A percentile compares a stretch with the other conserved stretches of the same genome.
These are phyloP conservation scores for Syrista parreyssii DNA, from an alignment of 2,888 invertebrate species.

Conservation along the genomic window DNA sequence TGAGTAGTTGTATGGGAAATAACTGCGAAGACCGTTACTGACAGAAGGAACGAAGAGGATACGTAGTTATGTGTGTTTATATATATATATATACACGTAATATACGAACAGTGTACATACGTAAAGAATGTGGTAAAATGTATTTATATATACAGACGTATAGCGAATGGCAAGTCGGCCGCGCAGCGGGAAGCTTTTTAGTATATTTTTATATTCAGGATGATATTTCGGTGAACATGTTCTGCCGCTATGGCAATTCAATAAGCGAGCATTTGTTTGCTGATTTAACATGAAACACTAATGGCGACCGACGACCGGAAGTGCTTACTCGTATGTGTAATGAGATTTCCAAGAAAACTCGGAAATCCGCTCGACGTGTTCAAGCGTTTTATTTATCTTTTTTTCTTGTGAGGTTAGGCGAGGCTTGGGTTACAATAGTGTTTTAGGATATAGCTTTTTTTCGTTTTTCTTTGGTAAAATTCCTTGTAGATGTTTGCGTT, in stretches of 20 bases:
- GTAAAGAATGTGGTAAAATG: slow-evolving; percentile 7
- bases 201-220: slow-evolving; percentile 3
- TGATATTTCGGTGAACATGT: not conserved
- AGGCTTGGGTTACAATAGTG: not conserved
- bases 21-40: not conserved
- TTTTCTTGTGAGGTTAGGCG: not conserved
- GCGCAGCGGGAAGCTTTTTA: not conserved
- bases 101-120: not conserved
- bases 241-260: not conserved
- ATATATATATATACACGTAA: not conserved
- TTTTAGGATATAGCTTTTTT: not conserved
- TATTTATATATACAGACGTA: not conserved
- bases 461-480: not conserved
- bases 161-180: slow-evolving; percentile 7
- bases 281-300: not conserved
- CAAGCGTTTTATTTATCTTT: slow-evolving; percentile 11
- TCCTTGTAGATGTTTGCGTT: not conserved
- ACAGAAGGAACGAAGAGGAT: not conserved
- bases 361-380: not conserved
- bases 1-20: not conserved
- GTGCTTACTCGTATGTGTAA: not conserved
- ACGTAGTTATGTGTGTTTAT: not conserved
- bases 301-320: not conserved
- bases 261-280: not conserved
- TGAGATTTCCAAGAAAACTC: not conserved